These are phyloP conservation scores for Hirtodrosophila cameraria DNA, from an alignment of 2,888 invertebrate genomes.

Conservation along the genomic window DNA sequence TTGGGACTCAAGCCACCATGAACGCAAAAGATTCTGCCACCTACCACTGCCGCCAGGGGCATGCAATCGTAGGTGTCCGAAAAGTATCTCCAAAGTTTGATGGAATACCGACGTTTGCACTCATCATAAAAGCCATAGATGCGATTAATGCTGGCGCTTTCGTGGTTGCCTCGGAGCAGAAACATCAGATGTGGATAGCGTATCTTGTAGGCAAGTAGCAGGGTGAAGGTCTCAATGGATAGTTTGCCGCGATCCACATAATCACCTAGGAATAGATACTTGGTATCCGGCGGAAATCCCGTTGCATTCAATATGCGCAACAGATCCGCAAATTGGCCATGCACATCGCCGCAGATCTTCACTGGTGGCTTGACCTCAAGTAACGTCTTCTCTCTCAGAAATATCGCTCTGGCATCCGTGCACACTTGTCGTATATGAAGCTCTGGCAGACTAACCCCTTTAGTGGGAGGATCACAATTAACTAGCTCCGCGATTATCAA, in stretches of 20 bases:
- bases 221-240: slow-evolving; percentile 97
- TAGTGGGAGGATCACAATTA: slow-evolving; percentile 22
- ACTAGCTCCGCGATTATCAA: slow-evolving; percentile 22
- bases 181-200: slow-evolving; percentile 99
- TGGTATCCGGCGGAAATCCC: slow-evolving; percentile 99
- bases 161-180: slow-evolving; percentile 97
- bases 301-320: slow-evolving; percentile 98
- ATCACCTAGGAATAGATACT: slow-evolving; percentile 98
- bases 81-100: slow-evolving; percentile 99
- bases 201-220: slow-evolving; percentile 98
- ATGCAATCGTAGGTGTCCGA: slow-evolving; percentile 99
- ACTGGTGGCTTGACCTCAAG: slow-evolving; percentile 98
- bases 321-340: slow-evolving; percentile 99
- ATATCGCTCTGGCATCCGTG: slow-evolving; percentile 98
- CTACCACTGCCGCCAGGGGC: slow-evolving; percentile 97
- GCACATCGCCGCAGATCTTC: slow-evolving; percentile 99
- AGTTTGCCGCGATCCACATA: slow-evolving; percentile 99
- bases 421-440: slow-evolving; percentile 98
- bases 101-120: slow-evolving; percentile 96
- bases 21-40: slow-evolving; percentile 90
- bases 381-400: slow-evolving; percentile 98
- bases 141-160: slow-evolving; percentile 98
- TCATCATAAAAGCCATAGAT: slow-evolving; percentile 98
- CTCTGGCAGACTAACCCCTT: slow-evolving; percentile 96
- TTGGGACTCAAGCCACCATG: slow-evolving; percentile 94